phyloP scores from a whole-genome alignment of 2,888 invertebrate species.

The Pseudoips prasinana region DNA sequence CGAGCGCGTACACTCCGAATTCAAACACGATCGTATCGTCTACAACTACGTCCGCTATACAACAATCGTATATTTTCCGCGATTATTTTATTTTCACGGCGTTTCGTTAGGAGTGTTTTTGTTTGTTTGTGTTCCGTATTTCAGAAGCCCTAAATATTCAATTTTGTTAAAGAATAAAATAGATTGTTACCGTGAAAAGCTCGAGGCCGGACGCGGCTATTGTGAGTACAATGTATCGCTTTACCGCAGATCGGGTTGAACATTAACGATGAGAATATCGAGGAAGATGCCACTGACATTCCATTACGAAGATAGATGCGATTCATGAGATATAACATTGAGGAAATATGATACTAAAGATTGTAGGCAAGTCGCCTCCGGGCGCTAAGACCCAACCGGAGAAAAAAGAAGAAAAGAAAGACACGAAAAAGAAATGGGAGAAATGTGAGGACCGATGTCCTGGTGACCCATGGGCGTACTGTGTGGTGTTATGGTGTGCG shows the following conservation, averaged over 20 bases:
- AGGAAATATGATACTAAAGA: slow-evolving; percentile 67
- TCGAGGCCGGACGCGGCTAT: slow-evolving; percentile 35
- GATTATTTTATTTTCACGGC: slow-evolving; percentile 11
- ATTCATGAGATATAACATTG: slow-evolving; percentile 42
- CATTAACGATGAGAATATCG: slow-evolving; percentile 26
- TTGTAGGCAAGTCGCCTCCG: slow-evolving; percentile 64
- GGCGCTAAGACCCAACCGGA: slow-evolving; percentile 46
- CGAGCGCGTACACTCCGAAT: slow-evolving; percentile 47
- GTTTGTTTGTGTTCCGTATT: slow-evolving; percentile 33
- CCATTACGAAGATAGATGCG: slow-evolving; percentile 19
- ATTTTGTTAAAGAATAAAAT: slow-evolving; percentile 27
- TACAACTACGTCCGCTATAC: slow-evolving; percentile 18
- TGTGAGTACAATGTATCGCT: slow-evolving; percentile 45
- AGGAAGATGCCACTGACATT: slow-evolving; percentile 33
- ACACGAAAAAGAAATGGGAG: slow-evolving; percentile 57
- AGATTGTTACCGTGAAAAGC: slow-evolving; percentile 40
- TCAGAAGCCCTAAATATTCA: slow-evolving; percentile 18
- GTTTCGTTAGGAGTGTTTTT: slow-evolving; percentile 13
- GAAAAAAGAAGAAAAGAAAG: slow-evolving; percentile 52
- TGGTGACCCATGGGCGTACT: slow-evolving; percentile 69
- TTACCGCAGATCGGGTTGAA: slow-evolving; percentile 29
- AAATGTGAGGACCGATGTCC: slow-evolving; percentile 64
- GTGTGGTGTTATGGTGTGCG: slow-evolving; percentile 83
- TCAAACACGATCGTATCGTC: slow-evolving; percentile 58
- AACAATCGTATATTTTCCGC: slow-evolving; percentile 14